Conservation (phyloP, 2,797 vertebrate genomes). For the Lepidocolaptes lacrymiger region DNA sequence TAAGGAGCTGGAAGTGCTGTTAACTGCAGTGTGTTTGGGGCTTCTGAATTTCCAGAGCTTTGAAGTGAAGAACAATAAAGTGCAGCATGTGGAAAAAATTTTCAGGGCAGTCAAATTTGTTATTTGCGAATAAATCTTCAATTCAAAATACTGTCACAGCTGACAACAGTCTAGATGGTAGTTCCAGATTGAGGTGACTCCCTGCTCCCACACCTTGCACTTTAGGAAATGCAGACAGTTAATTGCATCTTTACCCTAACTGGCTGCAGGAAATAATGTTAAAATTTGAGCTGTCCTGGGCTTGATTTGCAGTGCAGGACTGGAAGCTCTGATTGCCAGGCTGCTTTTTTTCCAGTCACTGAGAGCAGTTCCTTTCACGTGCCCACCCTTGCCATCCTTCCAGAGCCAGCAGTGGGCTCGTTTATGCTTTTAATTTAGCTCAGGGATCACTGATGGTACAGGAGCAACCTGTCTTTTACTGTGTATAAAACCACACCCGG, state of each 20-base stretch:
- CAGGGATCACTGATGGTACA: background rate
- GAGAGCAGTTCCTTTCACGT: background rate
- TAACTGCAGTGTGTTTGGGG: background rate
- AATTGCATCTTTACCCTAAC: background rate
- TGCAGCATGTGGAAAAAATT: background rate
- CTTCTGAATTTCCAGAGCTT: constrained; percentile 1
- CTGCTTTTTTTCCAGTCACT: background rate
- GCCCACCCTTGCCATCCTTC: background rate
- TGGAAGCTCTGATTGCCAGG: background rate
- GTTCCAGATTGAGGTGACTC: background rate
- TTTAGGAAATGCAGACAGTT: background rate
- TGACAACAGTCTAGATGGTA: background rate
- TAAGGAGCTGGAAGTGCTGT: background rate
- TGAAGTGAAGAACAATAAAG: background rate
- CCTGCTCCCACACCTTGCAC: background rate
- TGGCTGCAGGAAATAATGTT: background rate
- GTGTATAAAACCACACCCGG: fast-evolving
- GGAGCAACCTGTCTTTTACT: background rate
- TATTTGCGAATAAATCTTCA: background rate
- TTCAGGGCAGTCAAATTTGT: background rate
- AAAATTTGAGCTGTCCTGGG: background rate
- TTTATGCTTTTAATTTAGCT: background rate
- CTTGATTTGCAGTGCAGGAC: background rate
- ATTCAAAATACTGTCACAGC: background rate
- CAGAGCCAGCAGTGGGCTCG: background rate